phyloP scores from a whole-genome alignment of 2,888 invertebrate genomes.

The Anarsia innoxiella region DNA sequence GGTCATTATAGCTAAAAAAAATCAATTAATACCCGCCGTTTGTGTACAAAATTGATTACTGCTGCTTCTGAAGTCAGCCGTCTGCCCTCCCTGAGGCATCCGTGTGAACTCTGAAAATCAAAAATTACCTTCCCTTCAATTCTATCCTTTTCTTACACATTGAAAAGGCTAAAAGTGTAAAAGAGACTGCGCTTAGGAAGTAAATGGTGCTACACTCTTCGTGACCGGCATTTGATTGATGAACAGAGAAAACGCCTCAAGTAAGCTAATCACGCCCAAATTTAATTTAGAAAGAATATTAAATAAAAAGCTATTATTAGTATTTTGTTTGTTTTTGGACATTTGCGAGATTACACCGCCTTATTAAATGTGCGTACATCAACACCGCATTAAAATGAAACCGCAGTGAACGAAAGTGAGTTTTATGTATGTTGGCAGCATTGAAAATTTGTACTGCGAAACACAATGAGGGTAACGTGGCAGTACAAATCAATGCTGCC shows the following conservation, averaged over 20 bases:
- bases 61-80: slow-evolving; percentile 64
- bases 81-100: slow-evolving; percentile 43
- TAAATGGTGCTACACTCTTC: slow-evolving; percentile 53
- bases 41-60: slow-evolving; percentile 72
- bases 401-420: too few relatives aligned
- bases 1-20: slow-evolving; percentile 65
- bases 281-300: slow-evolving; percentile 68
- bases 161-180: slow-evolving; percentile 22
- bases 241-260: slow-evolving; percentile 73
- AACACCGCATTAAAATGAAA: too few relatives aligned
- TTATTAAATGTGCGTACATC: slow-evolving; percentile 9
- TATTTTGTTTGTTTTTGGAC: slow-evolving; percentile 66
- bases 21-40: slow-evolving; percentile 65
- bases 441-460: too few relatives aligned
- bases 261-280: slow-evolving; percentile 70
- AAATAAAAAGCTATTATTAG: slow-evolving; percentile 46
- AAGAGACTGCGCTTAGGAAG: slow-evolving; percentile 49
- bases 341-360: slow-evolving; percentile 20
- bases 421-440: too few relatives aligned
- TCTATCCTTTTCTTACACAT: slow-evolving; percentile 35
- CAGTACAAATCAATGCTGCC: too few relatives aligned
- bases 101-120: slow-evolving; percentile 64
- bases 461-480: too few relatives aligned
- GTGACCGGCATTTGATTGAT: slow-evolving; percentile 64
- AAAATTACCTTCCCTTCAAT: slow-evolving; percentile 58